Conservation (phyloP, 2,888 invertebrate species). For the Diarsia rubi region DNA sequence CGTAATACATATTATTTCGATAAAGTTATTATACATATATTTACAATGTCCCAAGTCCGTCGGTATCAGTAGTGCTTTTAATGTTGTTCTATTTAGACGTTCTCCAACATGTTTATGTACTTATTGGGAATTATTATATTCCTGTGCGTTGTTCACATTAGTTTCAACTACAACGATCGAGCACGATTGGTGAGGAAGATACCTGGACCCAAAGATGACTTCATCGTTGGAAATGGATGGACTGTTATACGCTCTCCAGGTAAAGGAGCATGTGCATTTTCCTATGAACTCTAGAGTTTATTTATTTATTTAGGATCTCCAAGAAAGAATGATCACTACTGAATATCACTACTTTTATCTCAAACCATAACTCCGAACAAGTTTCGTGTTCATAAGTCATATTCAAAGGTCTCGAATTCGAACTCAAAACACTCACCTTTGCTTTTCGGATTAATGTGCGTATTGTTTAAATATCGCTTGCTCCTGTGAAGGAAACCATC, state of each 20-base stretch:
- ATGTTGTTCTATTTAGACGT: constrained; percentile 27
- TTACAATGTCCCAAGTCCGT: neutral
- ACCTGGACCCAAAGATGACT: constrained; percentile 73
- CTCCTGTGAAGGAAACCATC: no score
- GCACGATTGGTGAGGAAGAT: constrained; percentile 73
- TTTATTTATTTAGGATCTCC: no score
- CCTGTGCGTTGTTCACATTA: constrained; percentile 69
- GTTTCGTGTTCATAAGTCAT: no score
- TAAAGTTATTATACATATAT: constrained; percentile 1
- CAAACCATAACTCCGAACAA: no score
- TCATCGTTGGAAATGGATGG: constrained; percentile 73
- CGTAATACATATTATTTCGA: neutral
- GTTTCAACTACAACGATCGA: constrained; percentile 72
- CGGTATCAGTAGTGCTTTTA: constrained; percentile 33
- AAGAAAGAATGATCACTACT: no score
- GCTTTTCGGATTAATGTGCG: no score
- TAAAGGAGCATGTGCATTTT: constrained; percentile 40
- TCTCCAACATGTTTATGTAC: constrained; percentile 65
- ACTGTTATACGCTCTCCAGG: constrained; percentile 70
- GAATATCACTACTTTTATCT: no score
- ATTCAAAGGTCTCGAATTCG: no score
- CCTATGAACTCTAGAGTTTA: neutral
- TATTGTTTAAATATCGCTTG: no score
- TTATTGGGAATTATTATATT: constrained; percentile 60
- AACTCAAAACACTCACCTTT: no score